These are phyloP conservation scores for Lordiphosa fenestrarum DNA, from an alignment of 2,888 invertebrate genomes.

Conservation along the genomic window DNA sequence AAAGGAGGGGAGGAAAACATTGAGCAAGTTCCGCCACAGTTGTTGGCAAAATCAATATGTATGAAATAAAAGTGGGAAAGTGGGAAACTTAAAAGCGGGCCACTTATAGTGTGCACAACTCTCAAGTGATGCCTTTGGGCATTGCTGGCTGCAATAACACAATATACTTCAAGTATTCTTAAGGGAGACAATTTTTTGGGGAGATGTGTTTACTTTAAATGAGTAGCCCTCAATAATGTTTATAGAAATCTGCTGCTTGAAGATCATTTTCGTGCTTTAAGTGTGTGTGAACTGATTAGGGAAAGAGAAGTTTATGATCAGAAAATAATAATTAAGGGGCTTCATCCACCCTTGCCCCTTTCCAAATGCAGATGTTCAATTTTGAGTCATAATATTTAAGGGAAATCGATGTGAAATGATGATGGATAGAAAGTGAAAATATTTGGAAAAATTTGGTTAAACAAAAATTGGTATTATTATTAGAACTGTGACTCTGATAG, in stretches of 20 bases:
- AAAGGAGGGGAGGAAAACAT: neutral
- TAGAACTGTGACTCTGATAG: no score
- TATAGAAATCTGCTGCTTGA: constrained; percentile 1
- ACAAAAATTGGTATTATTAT: no score
- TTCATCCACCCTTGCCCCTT: no score
- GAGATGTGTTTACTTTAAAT: neutral
- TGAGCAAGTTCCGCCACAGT: neutral
- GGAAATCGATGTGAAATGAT: no score
- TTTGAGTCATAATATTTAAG: no score
- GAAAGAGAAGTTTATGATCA: no score
- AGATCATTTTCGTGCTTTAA: neutral
- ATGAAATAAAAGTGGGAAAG: constrained; percentile 6
- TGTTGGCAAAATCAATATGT: constrained; percentile 1
- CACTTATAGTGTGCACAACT: constrained; percentile 3
- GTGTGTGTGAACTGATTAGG: constrained; percentile 2
- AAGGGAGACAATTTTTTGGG: neutral
- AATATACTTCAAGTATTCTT: neutral
- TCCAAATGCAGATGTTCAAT: no score
- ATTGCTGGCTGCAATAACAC: neutral
- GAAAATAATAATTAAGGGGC: no score
- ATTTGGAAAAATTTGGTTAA: no score
- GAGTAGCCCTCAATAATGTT: neutral
- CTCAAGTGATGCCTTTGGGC: constrained; percentile 1
- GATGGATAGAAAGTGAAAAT: no score
- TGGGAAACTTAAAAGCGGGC: constrained; percentile 7